phyloP scores from a whole-genome alignment of 1,140 invertebrate species.

The Pseudachorutes palmiensis region DNA sequence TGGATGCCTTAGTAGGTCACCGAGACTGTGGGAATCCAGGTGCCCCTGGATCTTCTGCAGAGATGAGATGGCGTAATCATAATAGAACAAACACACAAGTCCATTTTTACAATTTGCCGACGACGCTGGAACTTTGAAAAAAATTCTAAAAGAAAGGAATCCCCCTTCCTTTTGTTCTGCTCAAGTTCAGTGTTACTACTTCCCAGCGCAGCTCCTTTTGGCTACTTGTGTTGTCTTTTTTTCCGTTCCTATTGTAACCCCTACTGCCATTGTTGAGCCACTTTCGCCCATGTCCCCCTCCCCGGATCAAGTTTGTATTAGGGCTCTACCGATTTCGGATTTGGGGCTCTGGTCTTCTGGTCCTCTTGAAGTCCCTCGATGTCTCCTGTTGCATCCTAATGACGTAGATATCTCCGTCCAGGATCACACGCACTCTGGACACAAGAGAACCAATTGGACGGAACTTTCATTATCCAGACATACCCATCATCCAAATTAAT shows the following conservation, averaged over 20 bases:
- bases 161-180: conserved; percentile 1
- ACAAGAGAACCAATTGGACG: too few species aligned
- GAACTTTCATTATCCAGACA: too few species aligned
- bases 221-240: conserved; percentile 8
- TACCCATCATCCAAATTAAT: too few species aligned
- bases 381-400: too few species aligned
- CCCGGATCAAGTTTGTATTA: not conserved
- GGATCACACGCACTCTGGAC: too few species aligned
- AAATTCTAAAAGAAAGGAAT: not conserved
- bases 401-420: too few species aligned
- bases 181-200: too few species aligned
- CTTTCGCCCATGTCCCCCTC: not conserved
- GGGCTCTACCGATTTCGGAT: too few species aligned
- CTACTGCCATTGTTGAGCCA: not conserved
- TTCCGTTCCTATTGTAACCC: not conserved
- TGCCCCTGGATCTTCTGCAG: not conserved
- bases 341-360: too few species aligned
- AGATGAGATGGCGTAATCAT: conserved; percentile 12
- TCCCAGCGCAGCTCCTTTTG: not conserved
- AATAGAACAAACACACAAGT: conserved; percentile 8
- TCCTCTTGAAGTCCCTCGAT: not conserved
- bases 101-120: conserved; percentile 3
- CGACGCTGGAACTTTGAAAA: not conserved
- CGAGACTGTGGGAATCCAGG: conserved; percentile 10
- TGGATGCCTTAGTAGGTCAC: not conserved